Percentiles rank a stretch among this genome's conserved stretches.
Conservation (phyloP, 2,888 invertebrate species). For the Ophraella communa region DNA sequence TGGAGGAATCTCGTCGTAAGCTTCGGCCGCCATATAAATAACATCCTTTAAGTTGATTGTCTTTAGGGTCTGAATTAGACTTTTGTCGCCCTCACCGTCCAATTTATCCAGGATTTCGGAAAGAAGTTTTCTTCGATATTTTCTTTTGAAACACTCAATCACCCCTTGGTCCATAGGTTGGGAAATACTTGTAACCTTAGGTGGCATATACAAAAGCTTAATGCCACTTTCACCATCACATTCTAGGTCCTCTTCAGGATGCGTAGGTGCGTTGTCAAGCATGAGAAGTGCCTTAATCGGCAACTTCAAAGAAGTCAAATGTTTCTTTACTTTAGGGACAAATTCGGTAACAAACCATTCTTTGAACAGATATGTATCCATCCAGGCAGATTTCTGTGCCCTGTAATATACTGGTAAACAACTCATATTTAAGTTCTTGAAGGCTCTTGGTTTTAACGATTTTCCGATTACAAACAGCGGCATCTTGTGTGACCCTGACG, state of each 20-base stretch:
- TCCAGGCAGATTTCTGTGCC: slow-evolving; percentile 27
- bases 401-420: slow-evolving; percentile 23
- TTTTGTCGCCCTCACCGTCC: not conserved
- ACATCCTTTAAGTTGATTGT: not conserved
- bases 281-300: slow-evolving; percentile 23
- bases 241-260: slow-evolving; percentile 2
- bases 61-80: not conserved
- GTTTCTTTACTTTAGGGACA: slow-evolving; percentile 8
- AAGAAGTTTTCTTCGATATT: not conserved
- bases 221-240: slow-evolving; percentile 6
- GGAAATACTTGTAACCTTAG: slow-evolving; percentile 14
- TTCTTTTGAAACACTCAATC: slow-evolving; percentile 40
- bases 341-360: slow-evolving; percentile 30
- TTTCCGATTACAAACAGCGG: slow-evolving; percentile 22
- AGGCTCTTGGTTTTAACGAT: slow-evolving; percentile 10
- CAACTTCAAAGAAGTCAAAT: slow-evolving; percentile 8
- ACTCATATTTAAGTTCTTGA: not conserved
- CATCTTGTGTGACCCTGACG: slow-evolving; percentile 18
- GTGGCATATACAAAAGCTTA: slow-evolving; percentile 16
- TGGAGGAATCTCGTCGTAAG: not conserved
- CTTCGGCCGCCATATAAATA: not conserved
- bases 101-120: not conserved
- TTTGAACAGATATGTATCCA: slow-evolving; percentile 19
- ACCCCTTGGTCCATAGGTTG: slow-evolving; percentile 22
- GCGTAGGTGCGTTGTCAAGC: slow-evolving; percentile 19